Conservation (phyloP, 2,797 vertebrate genomes). For the Acomys russatus region DNA sequence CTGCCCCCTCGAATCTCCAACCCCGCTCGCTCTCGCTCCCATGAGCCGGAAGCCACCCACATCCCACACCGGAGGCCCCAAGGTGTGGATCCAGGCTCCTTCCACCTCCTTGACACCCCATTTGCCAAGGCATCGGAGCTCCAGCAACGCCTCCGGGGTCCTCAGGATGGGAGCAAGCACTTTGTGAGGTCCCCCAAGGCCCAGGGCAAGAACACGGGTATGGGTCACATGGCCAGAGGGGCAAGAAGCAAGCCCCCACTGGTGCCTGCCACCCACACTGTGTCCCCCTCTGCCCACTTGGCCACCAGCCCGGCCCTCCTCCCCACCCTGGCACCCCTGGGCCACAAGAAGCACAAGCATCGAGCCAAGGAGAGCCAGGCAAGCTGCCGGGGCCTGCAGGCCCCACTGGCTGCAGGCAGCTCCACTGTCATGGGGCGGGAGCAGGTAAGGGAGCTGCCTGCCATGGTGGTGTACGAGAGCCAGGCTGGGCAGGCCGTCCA, state of each 20-base stretch:
- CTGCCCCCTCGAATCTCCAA: conserved; percentile 90
- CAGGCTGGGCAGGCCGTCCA: conserved; percentile 96
- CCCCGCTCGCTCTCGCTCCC: conserved; percentile 96
- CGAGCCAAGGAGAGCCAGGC: conserved; percentile 94
- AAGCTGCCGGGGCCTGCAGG: conserved; percentile 92
- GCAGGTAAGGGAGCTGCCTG: conserved; percentile 95
- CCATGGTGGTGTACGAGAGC: conserved; percentile 95
- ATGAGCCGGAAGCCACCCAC: conserved; percentile 95
- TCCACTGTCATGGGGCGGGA: conserved; percentile 94
- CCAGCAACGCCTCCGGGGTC: conserved; percentile 89
- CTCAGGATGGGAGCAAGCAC: conserved; percentile 91
- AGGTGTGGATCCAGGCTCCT: conserved; percentile 87
- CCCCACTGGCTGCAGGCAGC: conserved; percentile 76
- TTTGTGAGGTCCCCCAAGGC: conserved; percentile 93
- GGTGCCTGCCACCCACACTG: conserved; percentile 85
- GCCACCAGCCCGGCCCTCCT: conserved; percentile 91
- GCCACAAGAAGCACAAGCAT: conserved; percentile 97
- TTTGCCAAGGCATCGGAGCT: conserved; percentile 89
- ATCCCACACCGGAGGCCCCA: conserved; percentile 94
- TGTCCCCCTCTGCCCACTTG: conserved; percentile 90
- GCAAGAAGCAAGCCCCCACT: conserved; percentile 91
- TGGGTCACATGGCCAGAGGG: conserved; percentile 91
- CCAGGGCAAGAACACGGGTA: conserved; percentile 90
- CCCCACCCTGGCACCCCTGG: conserved; percentile 92
- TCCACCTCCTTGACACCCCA: conserved; percentile 87